Conservation (phyloP, 2,797 vertebrate genomes). For the Threskiornis aethiopicus region DNA sequence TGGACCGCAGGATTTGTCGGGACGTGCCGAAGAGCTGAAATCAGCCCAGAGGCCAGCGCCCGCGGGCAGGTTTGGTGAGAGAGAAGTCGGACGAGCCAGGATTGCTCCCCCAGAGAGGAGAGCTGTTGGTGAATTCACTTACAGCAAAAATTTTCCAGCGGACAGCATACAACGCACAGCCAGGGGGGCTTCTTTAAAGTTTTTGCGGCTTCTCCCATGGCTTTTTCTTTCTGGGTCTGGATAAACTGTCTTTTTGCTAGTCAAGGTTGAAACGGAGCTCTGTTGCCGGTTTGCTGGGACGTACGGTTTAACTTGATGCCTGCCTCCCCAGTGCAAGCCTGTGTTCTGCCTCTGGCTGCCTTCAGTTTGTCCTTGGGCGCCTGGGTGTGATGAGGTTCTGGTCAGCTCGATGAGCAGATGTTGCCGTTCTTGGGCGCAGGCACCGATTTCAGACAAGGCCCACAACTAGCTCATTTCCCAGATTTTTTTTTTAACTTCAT, state of each 20-base stretch:
- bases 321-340: neutral
- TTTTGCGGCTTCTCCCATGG: neutral
- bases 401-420: neutral
- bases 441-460: neutral
- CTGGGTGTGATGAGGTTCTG: neutral
- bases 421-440: neutral
- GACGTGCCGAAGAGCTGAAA: neutral
- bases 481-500: neutral
- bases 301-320: accelerated
- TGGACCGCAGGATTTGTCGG: accelerated
- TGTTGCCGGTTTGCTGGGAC: neutral
- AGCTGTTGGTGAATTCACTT: neutral
- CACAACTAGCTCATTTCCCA: neutral
- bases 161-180: accelerated
- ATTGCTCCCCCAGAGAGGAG: neutral
- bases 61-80: accelerated
- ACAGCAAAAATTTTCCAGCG: neutral
- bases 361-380: neutral
- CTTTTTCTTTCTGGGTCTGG: neutral
- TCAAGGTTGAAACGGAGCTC: neutral
- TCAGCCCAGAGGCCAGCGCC: neutral
- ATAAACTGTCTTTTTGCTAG: neutral
- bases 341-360: neutral
- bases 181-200: neutral
- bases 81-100: neutral